phyloP scores from a whole-genome alignment of 2,888 invertebrate species.

The Dynastes maya region DNA sequence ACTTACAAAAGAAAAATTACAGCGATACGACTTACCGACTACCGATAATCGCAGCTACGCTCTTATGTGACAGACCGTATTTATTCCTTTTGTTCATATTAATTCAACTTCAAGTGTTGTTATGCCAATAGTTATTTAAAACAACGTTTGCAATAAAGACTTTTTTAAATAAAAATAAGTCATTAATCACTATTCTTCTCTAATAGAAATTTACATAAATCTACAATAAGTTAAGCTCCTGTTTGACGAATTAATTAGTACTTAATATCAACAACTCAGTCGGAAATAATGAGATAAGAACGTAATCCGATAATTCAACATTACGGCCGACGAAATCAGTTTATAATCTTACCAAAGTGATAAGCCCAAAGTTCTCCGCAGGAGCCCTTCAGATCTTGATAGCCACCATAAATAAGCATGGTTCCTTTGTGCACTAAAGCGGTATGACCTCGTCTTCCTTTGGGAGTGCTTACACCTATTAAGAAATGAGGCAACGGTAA shows the following conservation, averaged over 20 bases:
- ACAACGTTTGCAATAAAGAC: too few relatives aligned
- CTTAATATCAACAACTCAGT: not conserved
- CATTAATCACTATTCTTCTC: not conserved
- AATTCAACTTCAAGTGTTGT: too few relatives aligned
- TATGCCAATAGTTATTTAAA: too few relatives aligned
- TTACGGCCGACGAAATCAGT: not conserved
- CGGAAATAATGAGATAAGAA: not conserved
- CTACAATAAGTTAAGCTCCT: too few relatives aligned
- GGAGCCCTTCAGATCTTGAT: conserved; percentile 88
- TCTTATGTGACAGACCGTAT: too few relatives aligned
- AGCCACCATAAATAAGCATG: conserved; percentile 91
- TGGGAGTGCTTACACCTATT: conserved; percentile 75
- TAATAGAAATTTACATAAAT: conserved; percentile 1
- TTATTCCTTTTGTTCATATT: too few relatives aligned
- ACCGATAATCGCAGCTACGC: too few relatives aligned
- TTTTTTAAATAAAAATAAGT: too few relatives aligned
- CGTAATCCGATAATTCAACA: conserved; percentile 1
- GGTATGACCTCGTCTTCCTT: conserved; percentile 87
- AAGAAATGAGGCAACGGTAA: conserved; percentile 47
- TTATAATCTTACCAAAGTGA: conserved; percentile 79
- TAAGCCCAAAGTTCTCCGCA: conserved; percentile 91
- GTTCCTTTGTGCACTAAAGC: conserved; percentile 84
- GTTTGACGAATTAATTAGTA: conserved; percentile 9
- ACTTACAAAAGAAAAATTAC: too few relatives aligned
- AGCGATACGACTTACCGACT: too few relatives aligned